Conservation (phyloP, 2,113 vertebrate genomes). For the Pedetes capensis region DNA sequence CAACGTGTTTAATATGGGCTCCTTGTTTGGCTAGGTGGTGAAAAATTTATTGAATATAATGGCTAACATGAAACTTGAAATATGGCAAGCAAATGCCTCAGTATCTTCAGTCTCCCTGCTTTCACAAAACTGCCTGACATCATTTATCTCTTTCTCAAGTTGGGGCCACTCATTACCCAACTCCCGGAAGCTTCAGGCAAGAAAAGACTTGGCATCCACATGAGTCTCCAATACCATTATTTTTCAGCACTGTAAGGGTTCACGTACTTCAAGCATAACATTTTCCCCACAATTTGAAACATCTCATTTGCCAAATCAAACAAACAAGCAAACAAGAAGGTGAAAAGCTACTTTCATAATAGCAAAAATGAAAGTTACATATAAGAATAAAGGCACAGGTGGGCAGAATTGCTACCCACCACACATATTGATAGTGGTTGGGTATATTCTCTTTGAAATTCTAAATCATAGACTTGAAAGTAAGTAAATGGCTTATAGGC, state of each 20-base stretch:
- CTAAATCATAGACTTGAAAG: background rate
- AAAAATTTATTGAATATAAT: background rate
- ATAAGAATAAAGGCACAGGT: background rate
- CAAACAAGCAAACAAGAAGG: background rate
- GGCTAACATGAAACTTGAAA: background rate
- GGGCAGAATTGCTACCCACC: background rate
- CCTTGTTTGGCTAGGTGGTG: background rate
- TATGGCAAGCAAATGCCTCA: background rate
- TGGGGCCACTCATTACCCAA: background rate
- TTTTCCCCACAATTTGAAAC: background rate
- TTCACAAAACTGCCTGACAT: background rate
- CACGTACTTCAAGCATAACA: background rate
- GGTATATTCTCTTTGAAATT: background rate
- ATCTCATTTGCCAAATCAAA: background rate
- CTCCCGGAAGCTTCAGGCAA: background rate
- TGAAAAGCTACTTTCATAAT: background rate
- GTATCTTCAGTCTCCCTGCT: background rate
- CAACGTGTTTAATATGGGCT: background rate
- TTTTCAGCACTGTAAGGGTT: background rate
- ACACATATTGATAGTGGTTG: background rate
- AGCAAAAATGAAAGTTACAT: background rate
- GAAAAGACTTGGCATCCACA: background rate
- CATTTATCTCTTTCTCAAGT: background rate
- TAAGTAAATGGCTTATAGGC: background rate
- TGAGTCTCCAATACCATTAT: background rate